A percentile compares a stretch with the other conserved stretches of the same genome.
These are phyloP conservation scores for Halocynthia aurantium DNA, from an alignment of 23 tunicate genomes.

Conservation along the genomic window DNA sequence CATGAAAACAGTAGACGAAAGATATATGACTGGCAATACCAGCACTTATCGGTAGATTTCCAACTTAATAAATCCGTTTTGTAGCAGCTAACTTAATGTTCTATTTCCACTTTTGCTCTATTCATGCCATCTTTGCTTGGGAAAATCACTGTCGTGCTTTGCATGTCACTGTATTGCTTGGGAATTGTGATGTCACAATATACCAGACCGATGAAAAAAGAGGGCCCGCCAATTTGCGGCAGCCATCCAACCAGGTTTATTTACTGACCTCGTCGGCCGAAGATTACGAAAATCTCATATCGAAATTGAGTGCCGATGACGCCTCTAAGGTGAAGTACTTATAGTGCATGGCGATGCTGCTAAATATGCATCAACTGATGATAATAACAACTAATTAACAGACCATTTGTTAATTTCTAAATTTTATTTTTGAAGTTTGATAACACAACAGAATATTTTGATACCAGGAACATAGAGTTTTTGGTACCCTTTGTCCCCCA, in stretches of 20 bases:
- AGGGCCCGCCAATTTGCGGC: conserved; percentile 1
- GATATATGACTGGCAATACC: too few relatives aligned
- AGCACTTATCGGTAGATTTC: too few relatives aligned
- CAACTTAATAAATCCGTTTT: too few relatives aligned
- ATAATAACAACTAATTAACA: too few relatives aligned
- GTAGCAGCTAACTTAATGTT: too few relatives aligned
- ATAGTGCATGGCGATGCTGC: not conserved
- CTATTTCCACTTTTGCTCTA: too few relatives aligned
- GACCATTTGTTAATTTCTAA: not conserved
- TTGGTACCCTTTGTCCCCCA: too few relatives aligned
- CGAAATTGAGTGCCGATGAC: not conserved
- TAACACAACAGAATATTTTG: too few relatives aligned
- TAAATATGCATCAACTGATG: not conserved
- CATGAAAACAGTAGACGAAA: too few relatives aligned
- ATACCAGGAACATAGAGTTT: too few relatives aligned
- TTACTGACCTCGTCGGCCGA: conserved; percentile 1
- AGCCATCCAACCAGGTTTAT: conserved; percentile 8
- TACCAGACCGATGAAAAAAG: too few relatives aligned
- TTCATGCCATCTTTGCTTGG: too few relatives aligned
- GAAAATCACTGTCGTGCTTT: not conserved
- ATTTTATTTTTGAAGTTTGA: not conserved
- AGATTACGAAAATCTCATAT: conserved; percentile 5
- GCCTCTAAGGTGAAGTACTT: conserved; percentile 1
- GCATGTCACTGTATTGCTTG: conserved; percentile 2
- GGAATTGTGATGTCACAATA: conserved; percentile 12